Percentiles rank a stretch among this genome's conserved stretches.
These are phyloP conservation scores for Linepithema humile DNA, from an alignment of 1,140 invertebrate genomes.

Conservation along the genomic window DNA sequence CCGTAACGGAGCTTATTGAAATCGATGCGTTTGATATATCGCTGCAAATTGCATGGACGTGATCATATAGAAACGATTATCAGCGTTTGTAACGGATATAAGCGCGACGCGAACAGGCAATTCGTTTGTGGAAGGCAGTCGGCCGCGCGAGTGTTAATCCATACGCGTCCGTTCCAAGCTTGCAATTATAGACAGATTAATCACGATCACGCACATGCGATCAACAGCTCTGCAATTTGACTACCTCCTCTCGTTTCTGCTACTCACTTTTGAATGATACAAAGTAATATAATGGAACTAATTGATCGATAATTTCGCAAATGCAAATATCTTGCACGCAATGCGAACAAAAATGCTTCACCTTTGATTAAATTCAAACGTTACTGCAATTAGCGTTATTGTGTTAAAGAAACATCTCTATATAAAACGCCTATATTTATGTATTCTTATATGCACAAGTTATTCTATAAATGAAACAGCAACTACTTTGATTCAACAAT, in stretches of 20 bases:
- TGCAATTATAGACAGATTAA: conserved; percentile 51
- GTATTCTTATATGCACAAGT: too few species aligned
- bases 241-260: conserved; percentile 6
- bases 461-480: too few species aligned
- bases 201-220: conserved; percentile 41
- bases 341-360: background rate
- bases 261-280: conserved; percentile 6
- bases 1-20: conserved; percentile 1
- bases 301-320: conserved; percentile 15
- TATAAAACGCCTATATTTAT: too few species aligned
- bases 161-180: conserved; percentile 37
- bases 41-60: conserved; percentile 32
- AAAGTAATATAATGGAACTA: conserved; percentile 16
- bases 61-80: conserved; percentile 37
- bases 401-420: background rate
- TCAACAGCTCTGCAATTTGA: conserved; percentile 40
- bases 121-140: conserved; percentile 40
- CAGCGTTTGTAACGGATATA: conserved; percentile 1
- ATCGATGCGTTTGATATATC: conserved; percentile 36
- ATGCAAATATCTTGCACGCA: background rate
- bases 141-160: conserved; percentile 33
- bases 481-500: too few species aligned
- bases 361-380: background rate
- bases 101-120: conserved; percentile 4
- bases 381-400: background rate